Evolutionary conservation across 2,797 vertebrate species (phyloP).

Genomic region (Poliocrania exsul): DNA sequence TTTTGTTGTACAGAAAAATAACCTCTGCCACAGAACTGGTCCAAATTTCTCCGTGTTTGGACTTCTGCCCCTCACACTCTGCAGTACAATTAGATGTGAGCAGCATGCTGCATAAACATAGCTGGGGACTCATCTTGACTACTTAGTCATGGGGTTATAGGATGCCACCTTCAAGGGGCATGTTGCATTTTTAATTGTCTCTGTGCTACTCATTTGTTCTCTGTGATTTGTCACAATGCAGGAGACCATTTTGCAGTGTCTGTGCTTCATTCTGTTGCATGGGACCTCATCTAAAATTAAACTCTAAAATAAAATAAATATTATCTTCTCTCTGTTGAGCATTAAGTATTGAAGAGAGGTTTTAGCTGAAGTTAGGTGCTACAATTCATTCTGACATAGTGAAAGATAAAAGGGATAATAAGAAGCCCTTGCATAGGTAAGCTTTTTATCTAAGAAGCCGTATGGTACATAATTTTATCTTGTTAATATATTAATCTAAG

Average conservation of each 20-base stretch:
- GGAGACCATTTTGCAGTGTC: not conserved
- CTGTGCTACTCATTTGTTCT: not conserved
- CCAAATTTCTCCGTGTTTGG: not conserved
- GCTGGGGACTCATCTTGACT: not conserved
- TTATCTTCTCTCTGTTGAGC: not conserved
- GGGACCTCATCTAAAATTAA: slow-evolving; percentile 5
- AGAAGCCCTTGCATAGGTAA: not conserved
- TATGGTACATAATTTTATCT: not conserved
- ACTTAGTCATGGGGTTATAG: not conserved
- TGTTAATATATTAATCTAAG: not conserved
- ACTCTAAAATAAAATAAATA: not conserved
- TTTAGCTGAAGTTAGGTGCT: not conserved
- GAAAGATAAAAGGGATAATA: not conserved
- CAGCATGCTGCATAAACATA: not conserved
- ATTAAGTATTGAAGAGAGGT: not conserved
- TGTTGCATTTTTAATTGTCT: not conserved
- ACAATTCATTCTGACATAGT: not conserved
- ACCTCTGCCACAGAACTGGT: not conserved
- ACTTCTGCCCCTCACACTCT: rapidly evolving
- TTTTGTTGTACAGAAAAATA: not conserved
- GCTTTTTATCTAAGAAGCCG: not conserved
- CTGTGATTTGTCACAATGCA: not conserved
- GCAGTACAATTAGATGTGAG: not conserved
- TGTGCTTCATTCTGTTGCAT: not conserved
- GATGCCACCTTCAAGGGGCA: not conserved